phyloP scores from a whole-genome alignment of 2,113 vertebrate genomes.

The Silurus meridionalis region DNA sequence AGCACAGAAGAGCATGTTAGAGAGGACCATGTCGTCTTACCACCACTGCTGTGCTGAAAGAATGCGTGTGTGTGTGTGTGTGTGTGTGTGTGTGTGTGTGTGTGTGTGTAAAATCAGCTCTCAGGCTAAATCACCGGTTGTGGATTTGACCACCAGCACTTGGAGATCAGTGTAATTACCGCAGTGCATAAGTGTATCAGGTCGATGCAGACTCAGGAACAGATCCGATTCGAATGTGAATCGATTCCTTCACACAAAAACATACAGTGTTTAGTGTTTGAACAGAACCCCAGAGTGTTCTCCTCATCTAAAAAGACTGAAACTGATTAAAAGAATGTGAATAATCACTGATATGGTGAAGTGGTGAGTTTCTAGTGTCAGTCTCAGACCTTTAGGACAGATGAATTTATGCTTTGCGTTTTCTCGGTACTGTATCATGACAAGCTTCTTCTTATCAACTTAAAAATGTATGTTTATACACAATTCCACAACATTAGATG shows the following conservation, averaged over 20 bases:
- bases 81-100: slow-evolving; percentile 13
- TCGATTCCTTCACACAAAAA: not conserved
- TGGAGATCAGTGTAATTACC: slow-evolving; percentile 44
- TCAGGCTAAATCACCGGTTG: slow-evolving; percentile 43
- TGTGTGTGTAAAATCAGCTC: slow-evolving; percentile 40
- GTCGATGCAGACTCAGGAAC: slow-evolving; percentile 14
- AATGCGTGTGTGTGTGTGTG: not conserved
- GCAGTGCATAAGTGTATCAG: slow-evolving; percentile 24
- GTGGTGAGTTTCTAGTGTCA: no score
- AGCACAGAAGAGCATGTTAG: slow-evolving; percentile 22
- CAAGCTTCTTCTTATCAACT: no score
- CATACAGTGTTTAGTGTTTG: not conserved
- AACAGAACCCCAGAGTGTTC: not conserved
- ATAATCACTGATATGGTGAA: no score
- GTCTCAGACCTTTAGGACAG: no score
- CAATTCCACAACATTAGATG: no score
- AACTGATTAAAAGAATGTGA: no score
- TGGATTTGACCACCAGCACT: slow-evolving; percentile 38
- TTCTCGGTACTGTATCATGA: no score
- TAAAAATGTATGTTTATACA: no score
- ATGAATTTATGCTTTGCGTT: no score
- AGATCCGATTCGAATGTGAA: not conserved
- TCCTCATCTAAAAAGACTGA: not conserved
- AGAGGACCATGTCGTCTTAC: not conserved
- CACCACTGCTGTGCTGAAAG: not conserved